Conservation (phyloP, 2,113 vertebrate species). For the Cynopterus brachyotis region DNA sequence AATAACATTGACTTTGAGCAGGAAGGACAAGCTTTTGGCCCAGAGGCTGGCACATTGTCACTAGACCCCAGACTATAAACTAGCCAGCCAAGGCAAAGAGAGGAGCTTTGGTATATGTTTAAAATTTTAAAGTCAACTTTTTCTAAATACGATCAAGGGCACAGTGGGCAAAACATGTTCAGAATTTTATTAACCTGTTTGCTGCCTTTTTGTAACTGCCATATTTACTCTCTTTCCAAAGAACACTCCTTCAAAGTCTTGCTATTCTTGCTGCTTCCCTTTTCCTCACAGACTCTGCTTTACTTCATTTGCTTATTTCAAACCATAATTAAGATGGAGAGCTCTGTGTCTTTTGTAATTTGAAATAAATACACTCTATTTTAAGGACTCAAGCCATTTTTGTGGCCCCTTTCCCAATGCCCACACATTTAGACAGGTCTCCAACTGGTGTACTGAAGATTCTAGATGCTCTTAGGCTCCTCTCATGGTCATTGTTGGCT, state of each 20-base stretch:
- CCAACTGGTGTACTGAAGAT: not conserved
- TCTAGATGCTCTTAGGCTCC: not conserved
- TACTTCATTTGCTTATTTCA: not conserved
- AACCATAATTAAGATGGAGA: not conserved
- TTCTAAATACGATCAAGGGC: not conserved
- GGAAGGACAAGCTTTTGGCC: constrained; percentile 35
- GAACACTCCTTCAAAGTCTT: not conserved
- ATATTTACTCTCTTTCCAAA: not conserved
- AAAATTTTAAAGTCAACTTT: not conserved
- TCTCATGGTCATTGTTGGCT: no score
- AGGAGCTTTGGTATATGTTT: not conserved
- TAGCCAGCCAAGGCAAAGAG: not conserved
- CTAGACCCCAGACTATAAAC: not conserved
- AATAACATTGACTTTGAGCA: constrained; percentile 47
- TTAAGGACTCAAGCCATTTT: not conserved
- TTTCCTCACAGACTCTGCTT: not conserved
- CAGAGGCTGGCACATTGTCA: not conserved
- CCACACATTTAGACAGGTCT: not conserved
- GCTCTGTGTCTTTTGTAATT: not conserved
- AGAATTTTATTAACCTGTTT: not conserved
- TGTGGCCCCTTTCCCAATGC: not conserved
- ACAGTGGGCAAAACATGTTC: not conserved
- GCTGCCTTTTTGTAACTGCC: not conserved
- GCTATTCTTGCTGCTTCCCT: not conserved
- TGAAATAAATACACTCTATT: not conserved